Percentiles rank a stretch among this genome's conserved stretches.
phyloP scores from a whole-genome alignment of 2,113 vertebrate genomes.

The Burhinus bistriatus region DNA sequence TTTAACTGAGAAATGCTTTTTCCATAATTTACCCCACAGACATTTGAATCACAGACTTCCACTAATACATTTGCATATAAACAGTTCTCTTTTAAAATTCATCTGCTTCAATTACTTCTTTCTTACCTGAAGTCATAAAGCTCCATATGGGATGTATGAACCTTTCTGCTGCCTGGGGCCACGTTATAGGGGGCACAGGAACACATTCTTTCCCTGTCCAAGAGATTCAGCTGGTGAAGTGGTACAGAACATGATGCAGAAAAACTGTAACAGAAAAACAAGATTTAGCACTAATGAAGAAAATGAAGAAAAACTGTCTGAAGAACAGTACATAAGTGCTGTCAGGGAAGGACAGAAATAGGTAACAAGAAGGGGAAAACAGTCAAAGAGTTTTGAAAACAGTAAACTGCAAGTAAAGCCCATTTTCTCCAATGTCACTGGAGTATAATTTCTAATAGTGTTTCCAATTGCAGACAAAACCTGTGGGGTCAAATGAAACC shows the following conservation, averaged over 20 bases:
- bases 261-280: background rate
- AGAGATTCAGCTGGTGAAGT: background rate
- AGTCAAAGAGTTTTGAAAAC: background rate
- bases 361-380: background rate
- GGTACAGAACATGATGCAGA: background rate
- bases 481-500: background rate
- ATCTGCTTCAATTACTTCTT: background rate
- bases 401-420: background rate
- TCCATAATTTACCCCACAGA: background rate
- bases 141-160: background rate
- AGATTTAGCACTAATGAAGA: background rate
- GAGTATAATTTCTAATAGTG: background rate
- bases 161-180: background rate
- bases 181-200: rapidly evolving
- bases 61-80: background rate
- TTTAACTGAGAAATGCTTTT: slow-evolving; percentile 1
- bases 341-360: background rate
- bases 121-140: background rate
- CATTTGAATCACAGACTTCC: background rate
- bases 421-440: background rate
- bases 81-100: background rate
- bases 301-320: background rate
- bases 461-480: background rate
- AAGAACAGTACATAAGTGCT: background rate
- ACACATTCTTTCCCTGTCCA: background rate